A percentile compares a stretch with the other conserved stretches of the same genome.
These are phyloP conservation scores for Caenorhabditis tropicalis DNA, from an alignment of 1,140 invertebrate species.

Conservation along the genomic window DNA sequence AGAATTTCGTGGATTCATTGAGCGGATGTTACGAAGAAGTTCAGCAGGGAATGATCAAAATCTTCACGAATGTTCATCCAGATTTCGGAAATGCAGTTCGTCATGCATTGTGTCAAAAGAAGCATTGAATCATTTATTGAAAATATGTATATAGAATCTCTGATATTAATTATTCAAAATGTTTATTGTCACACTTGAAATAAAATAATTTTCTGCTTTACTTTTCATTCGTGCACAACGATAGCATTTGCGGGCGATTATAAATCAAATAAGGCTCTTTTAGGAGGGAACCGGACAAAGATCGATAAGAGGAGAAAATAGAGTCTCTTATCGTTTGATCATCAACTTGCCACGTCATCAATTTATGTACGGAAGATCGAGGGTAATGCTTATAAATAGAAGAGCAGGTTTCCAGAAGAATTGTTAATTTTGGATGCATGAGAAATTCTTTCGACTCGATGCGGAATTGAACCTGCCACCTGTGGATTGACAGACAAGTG, in stretches of 20 bases:
- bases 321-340: too few relatives aligned
- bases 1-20: conserved; percentile 83
- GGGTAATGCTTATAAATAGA: too few relatives aligned
- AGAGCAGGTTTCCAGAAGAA: too few relatives aligned
- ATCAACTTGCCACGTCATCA: too few relatives aligned
- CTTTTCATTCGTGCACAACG: too few relatives aligned
- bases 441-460: too few relatives aligned
- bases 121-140: not conserved
- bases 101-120: not conserved
- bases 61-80: conserved; percentile 73
- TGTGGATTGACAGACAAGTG: too few relatives aligned
- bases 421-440: too few relatives aligned
- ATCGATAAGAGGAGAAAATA: too few relatives aligned
- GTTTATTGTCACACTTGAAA: not conserved
- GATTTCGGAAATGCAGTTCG: conserved; percentile 72
- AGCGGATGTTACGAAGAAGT: conserved; percentile 82
- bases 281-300: not conserved
- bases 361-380: too few relatives aligned
- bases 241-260: not conserved
- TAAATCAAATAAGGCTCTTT: not conserved
- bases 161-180: not conserved
- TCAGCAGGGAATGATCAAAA: conserved; percentile 75
- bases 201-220: not conserved
- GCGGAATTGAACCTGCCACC: too few relatives aligned
- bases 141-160: not conserved